These are phyloP conservation scores for Nephrotoma appendiculata DNA, from an alignment of 2,888 invertebrate genomes.

Conservation along the genomic window DNA sequence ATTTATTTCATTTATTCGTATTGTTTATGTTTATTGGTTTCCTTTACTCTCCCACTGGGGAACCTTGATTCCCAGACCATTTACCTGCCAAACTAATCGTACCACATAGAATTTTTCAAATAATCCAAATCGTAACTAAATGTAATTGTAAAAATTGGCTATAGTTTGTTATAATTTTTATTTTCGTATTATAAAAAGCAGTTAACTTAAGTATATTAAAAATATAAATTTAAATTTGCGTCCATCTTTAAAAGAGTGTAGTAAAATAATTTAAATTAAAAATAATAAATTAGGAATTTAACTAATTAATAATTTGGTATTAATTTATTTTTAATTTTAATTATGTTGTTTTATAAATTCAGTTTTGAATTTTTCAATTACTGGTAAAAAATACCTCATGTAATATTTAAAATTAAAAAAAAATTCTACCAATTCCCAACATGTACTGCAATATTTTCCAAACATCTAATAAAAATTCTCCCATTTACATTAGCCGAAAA, in stretches of 20 bases:
- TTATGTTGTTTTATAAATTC: neutral
- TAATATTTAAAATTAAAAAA: neutral
- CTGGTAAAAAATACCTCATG: neutral
- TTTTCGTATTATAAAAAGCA: neutral
- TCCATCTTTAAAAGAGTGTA: neutral
- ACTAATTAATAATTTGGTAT: neutral
- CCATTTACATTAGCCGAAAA: neutral
- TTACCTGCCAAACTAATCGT: neutral
- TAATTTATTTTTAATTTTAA: neutral
- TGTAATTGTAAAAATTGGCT: neutral
- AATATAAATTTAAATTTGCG: neutral
- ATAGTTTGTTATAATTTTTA: neutral
- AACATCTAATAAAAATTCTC: neutral
- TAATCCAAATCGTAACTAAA: neutral
- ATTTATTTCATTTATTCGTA: no score
- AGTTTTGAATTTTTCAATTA: neutral
- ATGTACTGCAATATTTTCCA: neutral
- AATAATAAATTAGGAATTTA: neutral
- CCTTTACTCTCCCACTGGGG: no score
- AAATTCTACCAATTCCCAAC: neutral
- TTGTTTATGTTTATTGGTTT: no score
- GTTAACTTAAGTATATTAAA: neutral
- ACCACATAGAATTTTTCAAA: neutral
- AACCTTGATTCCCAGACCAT: no score
- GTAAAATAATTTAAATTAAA: neutral